Evolutionary conservation across 2,113 vertebrate species (phyloP), one percentile per base, ranked within the genome.

Genomic region (Proterorhinus semilunaris): DNA sequence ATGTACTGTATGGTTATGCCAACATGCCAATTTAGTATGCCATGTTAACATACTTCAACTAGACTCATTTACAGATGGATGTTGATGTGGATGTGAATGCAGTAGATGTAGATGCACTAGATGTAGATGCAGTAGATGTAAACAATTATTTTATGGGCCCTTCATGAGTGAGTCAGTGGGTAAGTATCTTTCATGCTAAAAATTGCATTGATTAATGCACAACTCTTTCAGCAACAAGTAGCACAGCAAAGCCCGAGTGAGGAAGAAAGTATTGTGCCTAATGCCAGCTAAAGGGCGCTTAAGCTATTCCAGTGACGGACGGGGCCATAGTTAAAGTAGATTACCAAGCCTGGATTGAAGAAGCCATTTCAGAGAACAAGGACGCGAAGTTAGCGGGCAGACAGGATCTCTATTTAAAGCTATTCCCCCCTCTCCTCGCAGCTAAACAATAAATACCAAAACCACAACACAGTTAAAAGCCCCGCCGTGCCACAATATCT

Each of bases 391-490:
- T 27, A 81, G 57, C n/a, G 72, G 78, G 80, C 76, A 75, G 78
- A 75, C 74, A 76, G 83, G 64, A 79, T 74, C 72, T 79, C 82
- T 86, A 81, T 89, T 91, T 87, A 81, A 84, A 86, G 86, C 86
- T 78, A 74, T 79, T 85, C 71, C 78, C 27, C 76, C 71, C 71
- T 81, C 1, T 68, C 81, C 50, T 72, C 63, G 72, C 79, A 81
- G 82, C 79, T 63, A 80, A 83, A 84, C 80, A 83, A 83, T 82
- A 87, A 91, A 86, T 79, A 89, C 86, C 82, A 64, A 84, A 88
- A 89, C 87, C 81, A 88, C 73, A 83, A 83, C 81, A 84, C 71
- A 75, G 80, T 86, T 86, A 83, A 88, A 90, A 90, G 65, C 68
- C 53, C 79, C 17, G 57, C 66, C 46, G 58, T 55, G 69, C 76